Evolutionary conservation across 2,888 invertebrate species (phyloP).

Genomic region (Dicyrtoma fusca): DNA sequence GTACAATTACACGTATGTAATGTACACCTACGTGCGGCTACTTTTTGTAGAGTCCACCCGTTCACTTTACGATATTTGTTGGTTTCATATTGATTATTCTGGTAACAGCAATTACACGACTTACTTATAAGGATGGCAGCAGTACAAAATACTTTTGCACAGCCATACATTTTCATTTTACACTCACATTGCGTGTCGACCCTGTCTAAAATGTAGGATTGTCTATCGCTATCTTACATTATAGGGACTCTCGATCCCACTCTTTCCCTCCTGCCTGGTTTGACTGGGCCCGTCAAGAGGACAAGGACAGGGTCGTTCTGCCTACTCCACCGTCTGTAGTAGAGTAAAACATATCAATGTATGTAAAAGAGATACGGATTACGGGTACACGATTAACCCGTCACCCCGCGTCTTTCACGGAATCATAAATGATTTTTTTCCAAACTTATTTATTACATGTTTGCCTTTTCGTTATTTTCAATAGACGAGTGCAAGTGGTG

Average conservation of each 20-base stretch:
- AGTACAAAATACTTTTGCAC: conserved; percentile 2
- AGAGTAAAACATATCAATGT: too few species aligned
- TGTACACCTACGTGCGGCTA: too few species aligned
- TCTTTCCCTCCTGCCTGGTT: too few species aligned
- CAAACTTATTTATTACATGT: conserved; percentile 10
- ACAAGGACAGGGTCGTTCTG: too few species aligned
- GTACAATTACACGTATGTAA: too few species aligned
- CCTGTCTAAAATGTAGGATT: neutral
- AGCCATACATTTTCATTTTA: conserved; percentile 9
- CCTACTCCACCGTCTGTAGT: too few species aligned
- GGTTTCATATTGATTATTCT: conserved; percentile 17
- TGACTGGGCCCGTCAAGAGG: too few species aligned
- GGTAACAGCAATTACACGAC: neutral
- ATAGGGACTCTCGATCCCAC: too few species aligned
- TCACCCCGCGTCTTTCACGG: conserved; percentile 24
- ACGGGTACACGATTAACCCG: conserved; percentile 26
- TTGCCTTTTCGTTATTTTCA: conserved; percentile 16
- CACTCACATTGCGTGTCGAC: conserved; percentile 14
- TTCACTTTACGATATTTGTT: conserved; percentile 2
- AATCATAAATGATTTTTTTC: conserved; percentile 32
- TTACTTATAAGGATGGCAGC: neutral
- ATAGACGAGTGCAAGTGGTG: too few species aligned
- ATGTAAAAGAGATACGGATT: too few species aligned
- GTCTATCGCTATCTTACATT: too few species aligned
- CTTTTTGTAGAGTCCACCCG: conserved; percentile 7